A percentile compares a stretch with the other conserved stretches of the same genome.
phyloP scores from a whole-genome alignment of 1,140 invertebrate species.

The Thereuonema tuberculata region DNA sequence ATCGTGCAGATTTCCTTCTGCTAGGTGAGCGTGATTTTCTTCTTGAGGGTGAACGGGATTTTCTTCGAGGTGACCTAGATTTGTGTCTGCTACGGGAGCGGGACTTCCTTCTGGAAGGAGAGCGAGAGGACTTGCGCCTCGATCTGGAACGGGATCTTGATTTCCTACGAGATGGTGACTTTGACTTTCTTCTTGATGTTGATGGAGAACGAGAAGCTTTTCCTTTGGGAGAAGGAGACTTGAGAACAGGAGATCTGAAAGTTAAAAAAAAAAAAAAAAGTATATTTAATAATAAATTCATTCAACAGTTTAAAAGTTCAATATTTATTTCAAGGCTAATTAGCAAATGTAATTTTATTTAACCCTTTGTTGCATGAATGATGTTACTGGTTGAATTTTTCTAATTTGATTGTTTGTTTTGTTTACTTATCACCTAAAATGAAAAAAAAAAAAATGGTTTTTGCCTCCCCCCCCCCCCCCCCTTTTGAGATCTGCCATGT shows the following conservation, averaged over 20 bases:
- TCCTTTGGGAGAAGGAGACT: not conserved
- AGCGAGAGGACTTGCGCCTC: slow-evolving; percentile 16
- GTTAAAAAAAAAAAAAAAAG: not conserved
- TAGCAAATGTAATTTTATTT: too few relatives aligned
- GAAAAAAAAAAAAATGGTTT: too few relatives aligned
- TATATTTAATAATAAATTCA: not conserved
- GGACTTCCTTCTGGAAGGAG: slow-evolving; percentile 10
- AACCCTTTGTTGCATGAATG: too few relatives aligned
- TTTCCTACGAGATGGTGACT: not conserved
- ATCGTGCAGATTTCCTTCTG: not conserved
- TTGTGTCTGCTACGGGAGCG: slow-evolving; percentile 10
- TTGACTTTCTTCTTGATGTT: not conserved
- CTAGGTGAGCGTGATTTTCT: not conserved
- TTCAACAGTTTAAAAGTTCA: too few relatives aligned
- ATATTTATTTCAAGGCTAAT: not conserved
- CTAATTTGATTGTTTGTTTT: too few relatives aligned
- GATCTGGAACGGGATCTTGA: slow-evolving; percentile 23
- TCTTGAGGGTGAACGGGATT: slow-evolving; percentile 2
- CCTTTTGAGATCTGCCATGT: too few relatives aligned
- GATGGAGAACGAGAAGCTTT: slow-evolving; percentile 2
- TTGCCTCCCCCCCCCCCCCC: too few relatives aligned
- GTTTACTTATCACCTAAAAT: too few relatives aligned
- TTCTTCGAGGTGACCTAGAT: slow-evolving; percentile 5
- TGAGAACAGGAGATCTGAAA: not conserved
- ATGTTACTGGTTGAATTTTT: too few relatives aligned